Conservation (phyloP, 2,113 vertebrate genomes). For the Chionodraco myersi region DNA sequence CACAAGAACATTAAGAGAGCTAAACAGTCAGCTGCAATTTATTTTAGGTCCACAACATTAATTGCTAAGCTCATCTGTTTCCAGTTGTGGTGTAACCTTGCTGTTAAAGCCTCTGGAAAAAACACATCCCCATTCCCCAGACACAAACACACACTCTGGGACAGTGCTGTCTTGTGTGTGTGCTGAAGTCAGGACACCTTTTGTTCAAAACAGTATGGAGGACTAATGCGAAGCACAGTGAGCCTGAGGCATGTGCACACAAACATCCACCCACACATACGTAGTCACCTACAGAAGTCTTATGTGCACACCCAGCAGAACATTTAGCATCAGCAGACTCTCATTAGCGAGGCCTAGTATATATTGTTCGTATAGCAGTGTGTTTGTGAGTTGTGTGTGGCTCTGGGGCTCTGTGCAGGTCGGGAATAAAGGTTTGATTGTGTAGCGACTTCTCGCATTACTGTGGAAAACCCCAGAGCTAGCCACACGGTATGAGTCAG, state of each 20-base stretch:
- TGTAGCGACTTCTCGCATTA: conserved; percentile 57
- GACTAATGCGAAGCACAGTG: conserved; percentile 66
- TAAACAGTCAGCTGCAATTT: conserved; percentile 12
- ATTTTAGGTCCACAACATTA: conserved; percentile 38
- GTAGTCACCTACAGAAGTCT: conserved; percentile 36
- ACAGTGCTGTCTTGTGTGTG: conserved; percentile 28
- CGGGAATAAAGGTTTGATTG: conserved; percentile 73
- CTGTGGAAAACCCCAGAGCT: conserved; percentile 73
- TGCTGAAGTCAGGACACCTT: conserved; percentile 50
- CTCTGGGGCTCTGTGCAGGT: conserved; percentile 35
- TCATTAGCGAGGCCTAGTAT: conserved; percentile 31
- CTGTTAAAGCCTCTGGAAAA: conserved; percentile 53
- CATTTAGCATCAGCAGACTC: conserved; percentile 56
- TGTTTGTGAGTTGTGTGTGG: conserved; percentile 16
- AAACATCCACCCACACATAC: conserved; percentile 64
- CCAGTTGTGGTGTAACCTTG: conserved; percentile 52
- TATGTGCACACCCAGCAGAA: conserved; percentile 36
- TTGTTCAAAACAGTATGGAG: conserved; percentile 44
- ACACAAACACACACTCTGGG: conserved; percentile 13
- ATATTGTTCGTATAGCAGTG: conserved; percentile 49
- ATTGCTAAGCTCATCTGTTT: conserved; percentile 60
- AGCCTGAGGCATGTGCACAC: conserved; percentile 62
- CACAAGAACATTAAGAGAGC: background rate
- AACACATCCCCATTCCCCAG: conserved; percentile 30
- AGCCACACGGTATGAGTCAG: conserved; percentile 72